These are phyloP conservation scores for Cantharis flavilabris DNA, from an alignment of 2,888 invertebrate species.

Conservation along the genomic window DNA sequence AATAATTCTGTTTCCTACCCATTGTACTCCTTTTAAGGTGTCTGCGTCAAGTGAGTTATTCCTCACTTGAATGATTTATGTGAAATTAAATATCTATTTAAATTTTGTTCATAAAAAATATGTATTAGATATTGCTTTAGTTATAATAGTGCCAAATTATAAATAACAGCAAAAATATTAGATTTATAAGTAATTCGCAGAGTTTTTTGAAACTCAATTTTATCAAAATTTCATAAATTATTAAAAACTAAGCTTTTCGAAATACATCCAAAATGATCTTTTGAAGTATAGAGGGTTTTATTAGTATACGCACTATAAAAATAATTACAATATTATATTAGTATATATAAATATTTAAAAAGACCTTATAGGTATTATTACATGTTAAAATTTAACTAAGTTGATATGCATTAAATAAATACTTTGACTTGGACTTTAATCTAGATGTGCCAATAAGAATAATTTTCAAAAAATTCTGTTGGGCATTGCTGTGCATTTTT, in stretches of 20 bases:
- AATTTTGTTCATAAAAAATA: not conserved
- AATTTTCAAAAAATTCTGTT: not conserved
- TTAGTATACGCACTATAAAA: not conserved
- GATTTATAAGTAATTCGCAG: not conserved
- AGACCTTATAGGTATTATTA: not conserved
- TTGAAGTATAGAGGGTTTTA: not conserved
- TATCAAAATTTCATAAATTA: not conserved
- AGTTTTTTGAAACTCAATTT: not conserved
- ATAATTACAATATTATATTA: not conserved
- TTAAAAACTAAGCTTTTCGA: not conserved
- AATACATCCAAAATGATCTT: not conserved
- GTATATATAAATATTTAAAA: not conserved
- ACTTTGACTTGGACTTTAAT: too few species aligned
- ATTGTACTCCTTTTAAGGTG: not conserved
- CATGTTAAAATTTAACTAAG: not conserved
- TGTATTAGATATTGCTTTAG: not conserved
- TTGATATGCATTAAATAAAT: not conserved
- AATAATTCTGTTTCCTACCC: not conserved
- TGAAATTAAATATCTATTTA: not conserved
- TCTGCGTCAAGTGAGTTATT: not conserved
- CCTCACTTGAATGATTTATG: not conserved
- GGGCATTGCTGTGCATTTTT: too few species aligned
- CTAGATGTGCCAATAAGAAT: too few species aligned
- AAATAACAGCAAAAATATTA: not conserved
- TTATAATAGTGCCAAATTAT: not conserved